Evolutionary conservation across 2,888 invertebrate genomes (phyloP).

Genomic region (Polydrusus cervinus): DNA sequence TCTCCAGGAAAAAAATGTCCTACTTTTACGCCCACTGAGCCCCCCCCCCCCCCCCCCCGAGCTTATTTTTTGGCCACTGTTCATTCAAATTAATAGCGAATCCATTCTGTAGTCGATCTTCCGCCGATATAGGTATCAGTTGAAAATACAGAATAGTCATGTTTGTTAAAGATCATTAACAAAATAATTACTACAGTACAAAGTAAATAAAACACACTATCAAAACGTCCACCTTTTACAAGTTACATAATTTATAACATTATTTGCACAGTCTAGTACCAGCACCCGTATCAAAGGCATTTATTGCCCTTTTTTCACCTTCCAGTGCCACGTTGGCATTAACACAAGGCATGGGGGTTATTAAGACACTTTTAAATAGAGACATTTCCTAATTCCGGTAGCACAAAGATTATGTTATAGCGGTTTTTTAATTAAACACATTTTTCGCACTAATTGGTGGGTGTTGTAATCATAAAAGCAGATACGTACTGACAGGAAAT

Average conservation of each 20-base stretch:
- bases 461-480: background rate
- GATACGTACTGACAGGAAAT: background rate
- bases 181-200: too few relatives aligned
- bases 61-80: too few relatives aligned
- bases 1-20: too few relatives aligned
- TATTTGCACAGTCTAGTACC: background rate
- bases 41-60: too few relatives aligned
- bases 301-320: constrained; percentile 4
- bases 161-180: too few relatives aligned
- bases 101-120: too few relatives aligned
- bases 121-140: too few relatives aligned
- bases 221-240: background rate
- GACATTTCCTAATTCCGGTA: constrained; percentile 6
- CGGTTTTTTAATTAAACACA: constrained; percentile 5
- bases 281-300: background rate
- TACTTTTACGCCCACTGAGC: too few relatives aligned
- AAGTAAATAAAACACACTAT: too few relatives aligned
- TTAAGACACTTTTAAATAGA: constrained; percentile 13
- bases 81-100: too few relatives aligned
- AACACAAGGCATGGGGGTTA: constrained; percentile 15
- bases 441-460: constrained; percentile 5
- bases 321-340: background rate
- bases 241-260: background rate
- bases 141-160: too few relatives aligned
- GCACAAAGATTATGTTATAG: constrained; percentile 1